Percentiles rank a stretch among this genome's conserved stretches.
Conservation (phyloP, 1,140 invertebrate species). For the Papilio glaucus region DNA sequence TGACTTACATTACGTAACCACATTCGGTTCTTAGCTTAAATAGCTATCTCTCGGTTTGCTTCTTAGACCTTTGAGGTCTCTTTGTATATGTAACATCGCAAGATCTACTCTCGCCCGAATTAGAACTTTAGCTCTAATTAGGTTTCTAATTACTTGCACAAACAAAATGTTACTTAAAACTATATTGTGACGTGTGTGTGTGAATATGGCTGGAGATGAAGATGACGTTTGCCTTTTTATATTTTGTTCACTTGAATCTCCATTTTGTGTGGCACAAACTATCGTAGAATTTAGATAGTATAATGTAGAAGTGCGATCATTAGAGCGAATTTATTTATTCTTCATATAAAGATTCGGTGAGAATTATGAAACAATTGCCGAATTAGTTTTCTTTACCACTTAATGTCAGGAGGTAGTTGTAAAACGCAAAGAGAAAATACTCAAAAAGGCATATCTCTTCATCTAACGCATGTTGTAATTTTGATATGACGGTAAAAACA, state of each 20-base stretch:
- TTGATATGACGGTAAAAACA: neutral
- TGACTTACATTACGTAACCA: neutral
- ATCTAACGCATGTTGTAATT: neutral
- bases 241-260: too few relatives aligned
- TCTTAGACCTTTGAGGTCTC: neutral
- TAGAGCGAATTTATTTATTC: too few relatives aligned
- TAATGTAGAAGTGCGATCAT: too few relatives aligned
- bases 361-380: too few relatives aligned
- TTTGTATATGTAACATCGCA: neutral
- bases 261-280: too few relatives aligned
- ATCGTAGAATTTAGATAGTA: too few relatives aligned
- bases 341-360: too few relatives aligned
- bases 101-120: neutral
- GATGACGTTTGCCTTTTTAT: too few relatives aligned
- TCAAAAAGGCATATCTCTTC: neutral
- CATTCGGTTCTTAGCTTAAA: neutral
- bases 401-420: too few relatives aligned
- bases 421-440: neutral
- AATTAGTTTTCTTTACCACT: too few relatives aligned
- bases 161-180: neutral
- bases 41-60: constrained; percentile 1
- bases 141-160: neutral
- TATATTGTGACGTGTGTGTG: too few relatives aligned
- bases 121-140: neutral
- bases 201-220: too few relatives aligned